A percentile compares a stretch with the other conserved stretches of the same genome.
phyloP scores from a whole-genome alignment of 2,797 vertebrate species.

The Brachyalestes nurse region DNA sequence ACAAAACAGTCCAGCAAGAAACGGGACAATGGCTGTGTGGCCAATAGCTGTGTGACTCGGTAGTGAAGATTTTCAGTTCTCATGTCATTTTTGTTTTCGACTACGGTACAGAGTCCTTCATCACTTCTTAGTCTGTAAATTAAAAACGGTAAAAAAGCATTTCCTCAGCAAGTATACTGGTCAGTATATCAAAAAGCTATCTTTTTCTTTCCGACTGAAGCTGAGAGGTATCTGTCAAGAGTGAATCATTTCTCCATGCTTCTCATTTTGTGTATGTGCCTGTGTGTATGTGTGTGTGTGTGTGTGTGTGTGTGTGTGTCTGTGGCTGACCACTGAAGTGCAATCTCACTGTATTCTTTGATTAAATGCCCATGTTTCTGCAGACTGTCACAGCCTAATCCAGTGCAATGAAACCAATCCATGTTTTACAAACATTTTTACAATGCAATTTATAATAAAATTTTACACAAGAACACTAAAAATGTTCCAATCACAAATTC shows the following conservation, averaged over 20 bases:
- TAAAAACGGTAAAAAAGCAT: conserved; percentile 34
- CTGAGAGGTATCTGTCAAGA: conserved; percentile 45
- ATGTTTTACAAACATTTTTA: not conserved
- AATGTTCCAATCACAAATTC: not conserved
- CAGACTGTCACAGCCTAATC: conserved; percentile 1
- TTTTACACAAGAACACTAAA: not conserved
- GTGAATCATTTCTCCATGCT: conserved; percentile 45
- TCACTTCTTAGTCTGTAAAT: conserved; percentile 31
- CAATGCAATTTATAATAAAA: too few relatives aligned
- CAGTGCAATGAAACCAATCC: not conserved
- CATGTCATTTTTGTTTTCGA: not conserved
- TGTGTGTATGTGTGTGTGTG: conserved; percentile 26
- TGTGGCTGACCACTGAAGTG: conserved; percentile 13
- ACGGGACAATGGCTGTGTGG: not conserved
- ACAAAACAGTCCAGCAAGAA: not conserved
- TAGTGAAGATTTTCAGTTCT: not conserved
- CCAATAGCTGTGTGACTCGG: too few relatives aligned
- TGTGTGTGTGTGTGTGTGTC: conserved; percentile 24
- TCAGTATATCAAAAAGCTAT: conserved; percentile 48
- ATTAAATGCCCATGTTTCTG: conserved; percentile 13
- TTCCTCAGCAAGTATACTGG: conserved; percentile 40
- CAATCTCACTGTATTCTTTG: conserved; percentile 25
- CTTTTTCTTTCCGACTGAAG: conserved; percentile 41
- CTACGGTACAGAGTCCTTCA: conserved; percentile 9
- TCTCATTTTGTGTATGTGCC: not conserved